Base-by-base conservation (phyloP, 2,113 vertebrate genomes). In the Psammodynastes pulverulentus region DNA sequence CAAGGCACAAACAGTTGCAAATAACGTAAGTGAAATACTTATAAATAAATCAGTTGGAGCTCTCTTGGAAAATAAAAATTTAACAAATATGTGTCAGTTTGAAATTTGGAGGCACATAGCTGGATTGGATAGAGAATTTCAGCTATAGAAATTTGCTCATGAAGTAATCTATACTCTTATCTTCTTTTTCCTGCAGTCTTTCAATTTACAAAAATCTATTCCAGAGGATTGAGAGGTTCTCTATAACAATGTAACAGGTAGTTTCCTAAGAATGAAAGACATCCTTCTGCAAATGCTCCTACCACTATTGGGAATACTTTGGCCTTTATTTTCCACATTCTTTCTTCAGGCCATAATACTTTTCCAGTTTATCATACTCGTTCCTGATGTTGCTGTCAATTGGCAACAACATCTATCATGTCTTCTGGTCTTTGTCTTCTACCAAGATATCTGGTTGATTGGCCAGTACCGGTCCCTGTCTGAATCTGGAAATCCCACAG, bases 1-100 rank as follows among this genome's bases (percentile, higher is more conserved):
- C 95, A 97, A 97, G 96, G 95, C 97, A 97, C 96, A 95, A 95
- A 95, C 51, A 1, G 96, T 96, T 96, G 95, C 95, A 97, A 96
- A 95, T 93, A 94, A 96, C 94, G 13, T 91, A 84, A 89, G 94
- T 95, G 92, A 94, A 95, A 92, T 95, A n/a, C 45, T 89, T 52
- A 94, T 56, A 95, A 95, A 93, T 92, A 92, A 93, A 90, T 92
- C 93, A 94, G 91, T 94, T 86, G 96, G 94, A 96, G 93, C 90
- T 95, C 92, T 96, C 93, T 96, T 96, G 92, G 34, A 10, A 85
- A 96, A 93, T 89, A 93, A 19, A 94, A 94, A 88, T 53, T 46
- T 62, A 62, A 97, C 95, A 96, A 94, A 96, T 95, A 90, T 45
- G 94, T 93, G 88, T 97, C 94, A 8, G 15, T 96, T 95, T 94